A percentile compares a stretch with the other conserved stretches of the same genome.
Evolutionary conservation across 2,113 vertebrate genomes (phyloP).

Genomic region (Sorex fumeus): DNA sequence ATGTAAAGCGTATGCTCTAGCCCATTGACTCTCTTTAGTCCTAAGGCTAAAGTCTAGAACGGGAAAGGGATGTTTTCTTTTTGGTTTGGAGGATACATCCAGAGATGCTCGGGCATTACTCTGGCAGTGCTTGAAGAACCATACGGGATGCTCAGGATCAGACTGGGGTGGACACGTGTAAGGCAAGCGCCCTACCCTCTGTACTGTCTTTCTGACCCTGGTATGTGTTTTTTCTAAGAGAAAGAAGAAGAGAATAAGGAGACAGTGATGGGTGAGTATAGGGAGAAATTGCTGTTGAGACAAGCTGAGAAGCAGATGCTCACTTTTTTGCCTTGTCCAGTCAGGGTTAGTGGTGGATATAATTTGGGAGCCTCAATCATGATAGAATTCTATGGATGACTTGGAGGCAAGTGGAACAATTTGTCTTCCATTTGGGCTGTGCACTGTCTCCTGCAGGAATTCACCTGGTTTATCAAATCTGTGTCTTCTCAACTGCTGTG

Average conservation of each 20-base stretch:
- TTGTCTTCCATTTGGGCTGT: background rate
- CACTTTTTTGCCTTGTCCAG: background rate
- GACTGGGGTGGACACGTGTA: too few relatives aligned
- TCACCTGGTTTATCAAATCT: background rate
- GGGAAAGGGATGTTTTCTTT: too few relatives aligned
- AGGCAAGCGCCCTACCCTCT: too few relatives aligned
- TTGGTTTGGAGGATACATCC: too few relatives aligned
- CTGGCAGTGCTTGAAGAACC: too few relatives aligned
- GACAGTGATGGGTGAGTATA: background rate
- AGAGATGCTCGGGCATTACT: too few relatives aligned
- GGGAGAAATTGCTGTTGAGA: background rate
- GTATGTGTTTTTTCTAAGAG: background rate
- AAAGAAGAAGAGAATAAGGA: background rate
- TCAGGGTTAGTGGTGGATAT: background rate
- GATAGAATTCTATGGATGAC: background rate
- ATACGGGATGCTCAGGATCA: too few relatives aligned
- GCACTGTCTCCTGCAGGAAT: background rate
- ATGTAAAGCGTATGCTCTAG: too few relatives aligned
- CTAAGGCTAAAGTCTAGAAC: too few relatives aligned
- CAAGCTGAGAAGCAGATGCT: background rate
- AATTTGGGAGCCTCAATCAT: background rate
- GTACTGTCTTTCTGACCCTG: too few relatives aligned
- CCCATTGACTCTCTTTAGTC: too few relatives aligned
- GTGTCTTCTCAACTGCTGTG: constrained; percentile 7
- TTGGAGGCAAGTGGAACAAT: background rate